phyloP scores from a whole-genome alignment of 2,888 invertebrate species.

The Acronicta leporina region DNA sequence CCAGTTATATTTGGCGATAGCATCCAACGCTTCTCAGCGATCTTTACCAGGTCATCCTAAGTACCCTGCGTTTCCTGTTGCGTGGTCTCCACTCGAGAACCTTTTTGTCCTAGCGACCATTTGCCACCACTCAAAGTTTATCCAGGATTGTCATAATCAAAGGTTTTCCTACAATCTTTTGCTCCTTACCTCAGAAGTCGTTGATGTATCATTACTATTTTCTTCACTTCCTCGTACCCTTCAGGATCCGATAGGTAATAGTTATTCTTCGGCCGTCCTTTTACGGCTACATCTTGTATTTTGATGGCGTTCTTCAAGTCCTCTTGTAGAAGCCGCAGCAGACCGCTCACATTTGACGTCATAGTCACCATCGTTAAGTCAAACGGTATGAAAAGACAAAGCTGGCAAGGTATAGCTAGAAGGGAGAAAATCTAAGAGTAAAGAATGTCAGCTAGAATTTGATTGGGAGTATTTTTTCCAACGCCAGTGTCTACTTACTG shows the following conservation, averaged over 20 bases:
- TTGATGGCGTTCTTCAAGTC: conserved; percentile 45
- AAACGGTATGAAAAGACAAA: conserved; percentile 51
- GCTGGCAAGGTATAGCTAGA: conserved; percentile 41
- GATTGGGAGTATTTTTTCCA: no score
- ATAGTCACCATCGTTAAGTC: conserved; percentile 47
- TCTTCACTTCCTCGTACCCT: conserved; percentile 32
- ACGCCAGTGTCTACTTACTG: no score
- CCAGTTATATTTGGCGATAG: no score
- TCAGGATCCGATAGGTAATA: conserved; percentile 17
- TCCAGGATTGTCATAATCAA: no score
- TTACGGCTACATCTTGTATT: background rate
- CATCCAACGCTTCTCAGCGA: no score
- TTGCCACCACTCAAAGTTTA: no score
- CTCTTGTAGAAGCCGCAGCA: conserved; percentile 50
- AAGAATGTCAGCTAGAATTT: no score
- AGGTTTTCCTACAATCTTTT: background rate
- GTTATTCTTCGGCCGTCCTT: background rate
- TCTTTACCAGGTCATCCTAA: no score
- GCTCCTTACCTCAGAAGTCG: conserved; percentile 49
- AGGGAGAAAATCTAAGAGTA: background rate
- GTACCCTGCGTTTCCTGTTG: no score
- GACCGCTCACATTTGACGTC: conserved; percentile 52
- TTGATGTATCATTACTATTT: conserved; percentile 48
- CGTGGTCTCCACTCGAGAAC: no score
- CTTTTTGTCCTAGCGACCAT: no score